These are phyloP conservation scores for Zele albiditarsus DNA, from an alignment of 2,888 invertebrate genomes.

Conservation along the genomic window DNA sequence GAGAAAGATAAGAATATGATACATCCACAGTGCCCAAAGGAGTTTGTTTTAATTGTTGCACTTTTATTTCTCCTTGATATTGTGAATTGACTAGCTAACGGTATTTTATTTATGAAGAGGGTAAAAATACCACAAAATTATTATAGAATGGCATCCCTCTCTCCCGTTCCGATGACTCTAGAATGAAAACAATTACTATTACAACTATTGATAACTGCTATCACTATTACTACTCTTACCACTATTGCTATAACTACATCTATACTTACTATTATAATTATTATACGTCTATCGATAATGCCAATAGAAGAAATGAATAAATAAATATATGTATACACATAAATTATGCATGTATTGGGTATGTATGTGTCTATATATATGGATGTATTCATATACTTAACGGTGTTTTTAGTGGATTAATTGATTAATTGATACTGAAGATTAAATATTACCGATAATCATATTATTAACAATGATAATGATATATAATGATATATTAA, in stretches of 20 bases:
- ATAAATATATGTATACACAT: slow-evolving; percentile 26
- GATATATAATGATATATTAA: slow-evolving; percentile 53
- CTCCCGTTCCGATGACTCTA: slow-evolving; percentile 14
- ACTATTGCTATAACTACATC: slow-evolving; percentile 42
- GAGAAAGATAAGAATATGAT: background rate
- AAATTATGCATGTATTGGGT: slow-evolving; percentile 21
- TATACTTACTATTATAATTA: slow-evolving; percentile 53
- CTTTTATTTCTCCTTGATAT: background rate
- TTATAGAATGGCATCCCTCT: background rate
- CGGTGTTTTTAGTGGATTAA: slow-evolving; percentile 70
- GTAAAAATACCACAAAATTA: background rate
- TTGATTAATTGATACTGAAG: slow-evolving; percentile 70
- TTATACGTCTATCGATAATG: slow-evolving; percentile 42
- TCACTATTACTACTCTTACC: slow-evolving; percentile 29
- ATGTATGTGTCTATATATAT: slow-evolving; percentile 49
- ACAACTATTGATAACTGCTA: slow-evolving; percentile 22
- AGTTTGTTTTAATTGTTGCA: background rate
- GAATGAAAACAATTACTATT: slow-evolving; percentile 33
- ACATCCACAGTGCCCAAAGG: background rate
- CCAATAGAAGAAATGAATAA: slow-evolving; percentile 29
- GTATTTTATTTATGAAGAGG: background rate
- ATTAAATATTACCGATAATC: slow-evolving; percentile 64
- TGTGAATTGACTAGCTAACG: background rate
- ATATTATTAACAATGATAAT: slow-evolving; percentile 61
- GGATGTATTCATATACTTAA: slow-evolving; percentile 66